Conservation (phyloP, 2,113 vertebrate genomes). For the Zonotrichia leucophrys region DNA sequence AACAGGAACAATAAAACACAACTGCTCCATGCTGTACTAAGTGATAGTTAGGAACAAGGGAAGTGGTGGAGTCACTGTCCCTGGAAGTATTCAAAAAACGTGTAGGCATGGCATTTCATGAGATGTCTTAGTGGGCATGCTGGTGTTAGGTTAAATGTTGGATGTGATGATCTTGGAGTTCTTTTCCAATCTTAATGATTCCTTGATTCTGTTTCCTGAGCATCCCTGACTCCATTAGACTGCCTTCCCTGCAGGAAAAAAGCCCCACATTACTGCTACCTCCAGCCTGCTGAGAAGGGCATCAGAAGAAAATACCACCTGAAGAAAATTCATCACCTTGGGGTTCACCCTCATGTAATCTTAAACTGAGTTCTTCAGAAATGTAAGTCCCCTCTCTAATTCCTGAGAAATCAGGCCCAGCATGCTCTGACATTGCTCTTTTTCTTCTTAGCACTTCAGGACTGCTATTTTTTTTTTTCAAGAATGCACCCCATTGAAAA, state of each 20-base stretch:
- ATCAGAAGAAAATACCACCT: neutral
- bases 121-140: neutral
- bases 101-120: fast-evolving
- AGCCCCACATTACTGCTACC: neutral
- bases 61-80: neutral
- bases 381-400: neutral
- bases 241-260: neutral
- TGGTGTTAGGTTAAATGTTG: neutral
- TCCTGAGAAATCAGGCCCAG: neutral
- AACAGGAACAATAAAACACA: neutral
- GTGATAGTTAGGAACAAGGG: neutral
- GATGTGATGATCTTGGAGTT: neutral
- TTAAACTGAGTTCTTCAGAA: neutral
- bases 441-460: neutral
- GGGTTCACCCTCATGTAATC: neutral
- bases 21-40: neutral
- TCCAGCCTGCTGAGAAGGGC: neutral
- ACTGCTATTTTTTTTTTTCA: neutral
- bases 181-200: neutral
- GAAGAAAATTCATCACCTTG: neutral
- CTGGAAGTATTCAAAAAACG: neutral
- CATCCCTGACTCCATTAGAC: neutral
- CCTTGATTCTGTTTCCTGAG: neutral
- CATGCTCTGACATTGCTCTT: neutral
- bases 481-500: neutral